Evolutionary conservation across 2,888 invertebrate genomes (phyloP).

Genomic region (Orgyia antiqua): DNA sequence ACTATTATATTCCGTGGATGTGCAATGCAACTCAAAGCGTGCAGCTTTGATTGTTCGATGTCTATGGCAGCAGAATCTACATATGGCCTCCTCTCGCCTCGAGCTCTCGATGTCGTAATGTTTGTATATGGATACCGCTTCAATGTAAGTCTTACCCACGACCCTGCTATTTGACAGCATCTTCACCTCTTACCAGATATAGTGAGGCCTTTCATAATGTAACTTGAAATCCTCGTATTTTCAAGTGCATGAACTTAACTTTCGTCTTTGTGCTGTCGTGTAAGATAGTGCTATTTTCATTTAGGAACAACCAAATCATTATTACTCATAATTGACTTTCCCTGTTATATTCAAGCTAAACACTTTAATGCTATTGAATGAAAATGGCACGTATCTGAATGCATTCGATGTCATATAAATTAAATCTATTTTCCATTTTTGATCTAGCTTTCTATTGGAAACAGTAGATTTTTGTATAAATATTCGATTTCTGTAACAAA

Average conservation of each 20-base stretch:
- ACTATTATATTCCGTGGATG: slow-evolving; percentile 31
- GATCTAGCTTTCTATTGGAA: slow-evolving; percentile 21
- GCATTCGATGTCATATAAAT: slow-evolving; percentile 43
- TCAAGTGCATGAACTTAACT: slow-evolving; percentile 52
- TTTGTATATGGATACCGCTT: slow-evolving; percentile 70
- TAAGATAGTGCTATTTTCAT: slow-evolving; percentile 49
- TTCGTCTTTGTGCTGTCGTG: slow-evolving; percentile 41
- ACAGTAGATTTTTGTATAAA: not conserved
- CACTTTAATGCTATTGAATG: slow-evolving; percentile 21
- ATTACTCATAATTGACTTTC: too few relatives aligned
- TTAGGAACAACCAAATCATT: too few relatives aligned
- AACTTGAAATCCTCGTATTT: slow-evolving; percentile 27
- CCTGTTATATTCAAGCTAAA: too few relatives aligned
- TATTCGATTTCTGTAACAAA: slow-evolving; percentile 1
- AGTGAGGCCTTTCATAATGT: slow-evolving; percentile 17
- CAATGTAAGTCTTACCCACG: slow-evolving; percentile 52
- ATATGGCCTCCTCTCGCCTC: slow-evolving; percentile 55
- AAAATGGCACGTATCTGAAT: slow-evolving; percentile 47
- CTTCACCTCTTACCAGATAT: slow-evolving; percentile 20
- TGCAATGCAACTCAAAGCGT: slow-evolving; percentile 61
- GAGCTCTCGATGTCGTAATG: slow-evolving; percentile 72
- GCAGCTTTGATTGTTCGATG: slow-evolving; percentile 73
- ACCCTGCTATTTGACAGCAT: slow-evolving; percentile 36
- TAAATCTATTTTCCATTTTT: slow-evolving; percentile 27
- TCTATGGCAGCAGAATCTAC: slow-evolving; percentile 59